Evolutionary conservation across 2,888 invertebrate genomes (phyloP).

Genomic region (Malachius bipustulatus): DNA sequence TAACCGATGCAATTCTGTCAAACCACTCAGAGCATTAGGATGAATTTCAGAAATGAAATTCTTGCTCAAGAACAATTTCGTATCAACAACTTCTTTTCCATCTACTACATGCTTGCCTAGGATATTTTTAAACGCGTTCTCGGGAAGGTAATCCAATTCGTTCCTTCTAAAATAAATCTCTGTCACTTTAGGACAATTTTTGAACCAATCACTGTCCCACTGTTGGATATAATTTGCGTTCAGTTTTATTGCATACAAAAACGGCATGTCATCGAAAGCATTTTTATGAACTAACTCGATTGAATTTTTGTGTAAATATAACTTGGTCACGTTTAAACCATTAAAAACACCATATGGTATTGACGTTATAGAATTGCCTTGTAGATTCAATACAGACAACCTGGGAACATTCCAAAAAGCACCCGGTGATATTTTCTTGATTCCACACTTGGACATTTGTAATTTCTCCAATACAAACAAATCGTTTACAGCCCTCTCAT

Average conservation of each 20-base stretch:
- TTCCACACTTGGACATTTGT: conserved; percentile 8
- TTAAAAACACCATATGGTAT: conserved; percentile 14
- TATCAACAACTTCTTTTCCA: conserved; percentile 9
- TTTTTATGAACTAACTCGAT: conserved; percentile 12
- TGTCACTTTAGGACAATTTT: conserved; percentile 14
- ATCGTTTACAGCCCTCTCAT: conserved; percentile 9
- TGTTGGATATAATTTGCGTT: conserved; percentile 12
- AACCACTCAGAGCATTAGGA: conserved; percentile 18
- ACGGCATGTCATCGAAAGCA: conserved; percentile 16
- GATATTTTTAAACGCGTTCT: conserved; percentile 13
- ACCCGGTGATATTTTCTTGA: conserved; percentile 11
- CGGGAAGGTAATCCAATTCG: conserved; percentile 11
- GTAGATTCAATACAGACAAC: conserved; percentile 14
- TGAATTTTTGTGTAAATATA: conserved; percentile 15
- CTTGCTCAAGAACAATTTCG: conserved; percentile 24
- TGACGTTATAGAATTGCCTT: conserved; percentile 13
- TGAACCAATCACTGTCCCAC: conserved; percentile 17
- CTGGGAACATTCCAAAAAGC: conserved; percentile 15
- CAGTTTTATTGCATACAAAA: conserved; percentile 13
- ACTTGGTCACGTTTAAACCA: conserved; percentile 11
- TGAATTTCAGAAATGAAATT: conserved; percentile 21
- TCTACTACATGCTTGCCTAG: conserved; percentile 10
- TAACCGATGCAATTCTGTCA: conserved; percentile 21
- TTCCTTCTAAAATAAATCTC: conserved; percentile 16
- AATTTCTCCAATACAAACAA: conserved; percentile 11